These are phyloP conservation scores for Luperina testacea DNA, from an alignment of 2,888 invertebrate genomes.

Conservation along the genomic window DNA sequence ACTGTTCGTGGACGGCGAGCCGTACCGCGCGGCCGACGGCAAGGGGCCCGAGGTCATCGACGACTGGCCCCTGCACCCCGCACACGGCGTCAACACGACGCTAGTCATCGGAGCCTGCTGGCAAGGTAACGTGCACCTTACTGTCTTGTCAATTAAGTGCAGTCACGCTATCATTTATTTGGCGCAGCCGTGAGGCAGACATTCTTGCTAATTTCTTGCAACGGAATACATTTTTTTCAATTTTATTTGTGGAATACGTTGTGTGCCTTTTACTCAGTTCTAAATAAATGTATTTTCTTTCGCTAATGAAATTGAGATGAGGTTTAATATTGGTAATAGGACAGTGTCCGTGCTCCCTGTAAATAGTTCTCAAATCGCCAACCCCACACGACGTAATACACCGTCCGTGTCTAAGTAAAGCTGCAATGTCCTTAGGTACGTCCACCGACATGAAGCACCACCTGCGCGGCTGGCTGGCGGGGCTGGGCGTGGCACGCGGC, in stretches of 20 bases:
- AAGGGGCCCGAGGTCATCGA: constrained; percentile 99
- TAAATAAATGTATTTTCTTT: not conserved
- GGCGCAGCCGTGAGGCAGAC: too few relatives aligned
- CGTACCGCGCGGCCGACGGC: constrained; percentile 84
- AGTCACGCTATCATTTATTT: not conserved
- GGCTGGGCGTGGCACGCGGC: constrained; percentile 94
- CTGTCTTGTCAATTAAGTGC: not conserved
- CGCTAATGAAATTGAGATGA: not conserved
- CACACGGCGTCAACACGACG: constrained; percentile 97
- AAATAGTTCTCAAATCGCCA: not conserved
- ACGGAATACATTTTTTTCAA: too few relatives aligned
- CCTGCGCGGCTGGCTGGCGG: constrained; percentile 96
- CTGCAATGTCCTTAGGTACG: constrained; percentile 90
- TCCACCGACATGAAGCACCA: constrained; percentile 97
- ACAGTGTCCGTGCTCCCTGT: not conserved
- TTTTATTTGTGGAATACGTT: not conserved
- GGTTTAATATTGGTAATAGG: not conserved
- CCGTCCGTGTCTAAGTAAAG: not conserved
- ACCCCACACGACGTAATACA: not conserved
- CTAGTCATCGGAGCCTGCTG: constrained; percentile 99
- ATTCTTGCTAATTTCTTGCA: not conserved
- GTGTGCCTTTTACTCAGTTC: not conserved
- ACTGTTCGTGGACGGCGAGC: constrained; percentile 96
- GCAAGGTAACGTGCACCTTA: constrained; percentile 91
- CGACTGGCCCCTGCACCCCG: constrained; percentile 99